phyloP scores from a whole-genome alignment of 2,113 vertebrate genomes.

The Podilymbus podiceps region DNA sequence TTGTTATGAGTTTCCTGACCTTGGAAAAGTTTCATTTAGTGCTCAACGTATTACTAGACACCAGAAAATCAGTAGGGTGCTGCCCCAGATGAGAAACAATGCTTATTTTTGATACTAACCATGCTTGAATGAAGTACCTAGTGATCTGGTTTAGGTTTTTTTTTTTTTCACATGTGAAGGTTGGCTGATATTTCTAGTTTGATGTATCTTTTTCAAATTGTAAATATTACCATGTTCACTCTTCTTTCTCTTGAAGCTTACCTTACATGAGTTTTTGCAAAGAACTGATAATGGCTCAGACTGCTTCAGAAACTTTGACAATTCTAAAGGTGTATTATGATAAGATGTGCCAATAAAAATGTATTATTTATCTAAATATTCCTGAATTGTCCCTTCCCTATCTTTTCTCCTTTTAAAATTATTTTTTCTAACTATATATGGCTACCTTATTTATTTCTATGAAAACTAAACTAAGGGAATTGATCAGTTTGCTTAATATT shows the following conservation, averaged over 20 bases:
- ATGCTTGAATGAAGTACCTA: neutral
- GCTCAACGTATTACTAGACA: neutral
- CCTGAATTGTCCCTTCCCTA: neutral
- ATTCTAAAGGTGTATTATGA: neutral
- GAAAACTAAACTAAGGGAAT: neutral
- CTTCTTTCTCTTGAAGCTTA: neutral
- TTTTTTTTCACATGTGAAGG: neutral
- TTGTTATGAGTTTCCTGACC: neutral
- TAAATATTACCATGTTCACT: neutral
- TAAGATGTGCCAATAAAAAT: neutral
- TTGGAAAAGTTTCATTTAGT: neutral
- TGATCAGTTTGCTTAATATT: neutral
- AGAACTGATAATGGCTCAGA: neutral
- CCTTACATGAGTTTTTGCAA: neutral
- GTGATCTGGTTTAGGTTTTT: neutral
- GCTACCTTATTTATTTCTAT: neutral
- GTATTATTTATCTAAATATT: neutral
- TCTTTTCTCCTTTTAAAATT: neutral
- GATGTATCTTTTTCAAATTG: neutral
- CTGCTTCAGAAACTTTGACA: neutral
- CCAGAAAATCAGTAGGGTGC: neutral
- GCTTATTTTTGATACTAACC: neutral
- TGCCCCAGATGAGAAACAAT: neutral
- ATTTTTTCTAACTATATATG: neutral
- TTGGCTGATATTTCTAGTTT: neutral